phyloP scores from a whole-genome alignment of 2,797 vertebrate genomes.

The Sylvia borin region DNA sequence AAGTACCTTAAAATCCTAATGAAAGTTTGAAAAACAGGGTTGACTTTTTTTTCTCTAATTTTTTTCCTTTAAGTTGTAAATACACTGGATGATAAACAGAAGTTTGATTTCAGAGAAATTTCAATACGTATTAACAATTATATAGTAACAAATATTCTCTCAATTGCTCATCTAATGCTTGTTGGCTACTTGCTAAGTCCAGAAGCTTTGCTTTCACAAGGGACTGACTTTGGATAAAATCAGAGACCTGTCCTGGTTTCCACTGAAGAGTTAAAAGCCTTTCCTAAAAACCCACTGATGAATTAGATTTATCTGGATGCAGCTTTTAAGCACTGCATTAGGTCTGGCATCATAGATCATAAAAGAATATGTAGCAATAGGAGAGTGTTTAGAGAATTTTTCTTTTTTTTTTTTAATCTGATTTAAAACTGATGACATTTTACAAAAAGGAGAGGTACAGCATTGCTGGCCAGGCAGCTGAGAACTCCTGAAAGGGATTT shows the following conservation, averaged over 20 bases:
- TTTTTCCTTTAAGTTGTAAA: neutral
- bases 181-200: neutral
- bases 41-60: neutral
- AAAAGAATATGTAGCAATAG: neutral
- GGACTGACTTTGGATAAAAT: neutral
- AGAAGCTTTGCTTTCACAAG: neutral
- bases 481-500: neutral
- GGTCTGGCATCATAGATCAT: neutral
- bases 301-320: neutral
- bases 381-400: neutral
- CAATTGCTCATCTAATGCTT: neutral
- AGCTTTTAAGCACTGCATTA: neutral
- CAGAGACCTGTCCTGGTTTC: neutral
- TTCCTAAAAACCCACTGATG: neutral
- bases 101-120: neutral
- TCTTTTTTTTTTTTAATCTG: fast-evolving
- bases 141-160: neutral
- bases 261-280: neutral
- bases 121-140: neutral
- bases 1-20: neutral
- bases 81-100: neutral
- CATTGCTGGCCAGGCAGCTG: neutral
- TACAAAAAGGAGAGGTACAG: neutral
- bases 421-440: neutral
- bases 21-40: neutral